Percentiles rank a stretch among this genome's conserved stretches.
Conservation (phyloP, 2,113 vertebrate genomes). For the Mionectes macconnelli region DNA sequence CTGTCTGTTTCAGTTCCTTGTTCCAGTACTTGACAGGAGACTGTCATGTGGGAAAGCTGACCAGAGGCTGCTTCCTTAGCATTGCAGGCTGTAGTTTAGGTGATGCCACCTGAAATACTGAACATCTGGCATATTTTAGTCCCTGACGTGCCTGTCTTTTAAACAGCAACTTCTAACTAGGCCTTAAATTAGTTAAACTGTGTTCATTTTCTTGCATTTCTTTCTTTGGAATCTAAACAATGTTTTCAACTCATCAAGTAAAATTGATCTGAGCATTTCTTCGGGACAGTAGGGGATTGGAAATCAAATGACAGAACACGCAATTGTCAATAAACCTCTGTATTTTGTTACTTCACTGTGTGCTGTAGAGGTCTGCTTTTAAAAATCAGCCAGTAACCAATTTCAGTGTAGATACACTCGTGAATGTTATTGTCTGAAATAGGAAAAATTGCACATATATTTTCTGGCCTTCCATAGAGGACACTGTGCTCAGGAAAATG, state of each 20-base stretch:
- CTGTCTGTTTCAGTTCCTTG: neutral
- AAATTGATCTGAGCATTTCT: neutral
- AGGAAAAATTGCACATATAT: neutral
- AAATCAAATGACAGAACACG: conserved; percentile 16
- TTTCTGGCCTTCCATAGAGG: neutral
- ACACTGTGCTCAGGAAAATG: neutral
- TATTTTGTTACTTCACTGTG: conserved; percentile 72
- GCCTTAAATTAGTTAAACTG: conserved; percentile 23
- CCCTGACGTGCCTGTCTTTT: neutral
- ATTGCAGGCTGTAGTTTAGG: neutral
- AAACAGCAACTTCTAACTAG: conserved; percentile 1
- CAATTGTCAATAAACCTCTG: conserved; percentile 79
- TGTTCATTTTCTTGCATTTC: neutral
- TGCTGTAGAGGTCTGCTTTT: neutral
- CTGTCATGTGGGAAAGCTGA: neutral
- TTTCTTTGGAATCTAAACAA: neutral
- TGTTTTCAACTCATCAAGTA: neutral
- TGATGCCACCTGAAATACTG: neutral
- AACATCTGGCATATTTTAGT: neutral
- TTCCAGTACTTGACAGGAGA: neutral
- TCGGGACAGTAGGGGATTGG: neutral
- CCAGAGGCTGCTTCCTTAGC: neutral
- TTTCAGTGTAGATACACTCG: neutral
- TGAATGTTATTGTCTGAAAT: neutral
- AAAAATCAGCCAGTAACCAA: neutral